These are phyloP conservation scores for Coilia nasus DNA, from an alignment of 2,797 vertebrate species.

Conservation along the genomic window DNA sequence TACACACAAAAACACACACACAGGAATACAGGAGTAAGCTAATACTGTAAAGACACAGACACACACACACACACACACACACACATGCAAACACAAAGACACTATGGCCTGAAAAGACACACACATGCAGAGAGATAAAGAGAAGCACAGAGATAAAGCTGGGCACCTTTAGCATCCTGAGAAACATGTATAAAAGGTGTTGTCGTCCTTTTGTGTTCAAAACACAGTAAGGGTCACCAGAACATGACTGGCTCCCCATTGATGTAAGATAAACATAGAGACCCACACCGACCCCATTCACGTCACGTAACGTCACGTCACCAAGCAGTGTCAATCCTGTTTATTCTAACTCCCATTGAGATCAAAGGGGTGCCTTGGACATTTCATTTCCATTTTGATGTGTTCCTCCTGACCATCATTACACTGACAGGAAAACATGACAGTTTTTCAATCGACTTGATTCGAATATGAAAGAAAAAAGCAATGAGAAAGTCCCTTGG, in stretches of 20 bases:
- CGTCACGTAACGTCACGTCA: not conserved
- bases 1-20: no score
- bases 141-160: no score
- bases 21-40: no score
- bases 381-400: slow-evolving; percentile 21
- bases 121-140: no score
- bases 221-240: not conserved
- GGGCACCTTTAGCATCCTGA: not conserved
- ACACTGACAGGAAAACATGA: not conserved
- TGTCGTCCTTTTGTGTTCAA: not conserved
- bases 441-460: slow-evolving; percentile 13
- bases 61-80: no score
- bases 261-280: no score
- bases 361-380: slow-evolving; percentile 21
- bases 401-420: not conserved
- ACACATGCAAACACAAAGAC: no score
- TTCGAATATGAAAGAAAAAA: not conserved
- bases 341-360: not conserved
- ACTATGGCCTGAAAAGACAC: no score
- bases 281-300: no score
- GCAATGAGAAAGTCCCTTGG: not conserved
- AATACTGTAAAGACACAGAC: no score
- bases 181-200: not conserved
- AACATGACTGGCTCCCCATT: no score
- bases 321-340: not conserved